A percentile compares a stretch with the other conserved stretches of the same genome.
Evolutionary conservation across 2,113 vertebrate genomes (phyloP).

Genomic region (Stomatorhinus ivindoensis): DNA sequence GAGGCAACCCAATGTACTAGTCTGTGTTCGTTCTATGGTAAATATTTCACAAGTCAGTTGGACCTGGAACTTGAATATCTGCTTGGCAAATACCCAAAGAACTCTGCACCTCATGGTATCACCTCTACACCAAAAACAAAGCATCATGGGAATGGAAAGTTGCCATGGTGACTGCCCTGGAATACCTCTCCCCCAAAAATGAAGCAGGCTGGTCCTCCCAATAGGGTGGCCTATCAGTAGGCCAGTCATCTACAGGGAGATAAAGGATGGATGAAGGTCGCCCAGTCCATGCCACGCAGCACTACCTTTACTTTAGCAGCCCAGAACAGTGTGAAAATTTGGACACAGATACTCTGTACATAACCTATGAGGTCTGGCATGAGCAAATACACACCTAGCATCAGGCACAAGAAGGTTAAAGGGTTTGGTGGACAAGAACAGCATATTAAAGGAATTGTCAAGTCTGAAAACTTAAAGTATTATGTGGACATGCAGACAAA

Average conservation of each 20-base stretch:
- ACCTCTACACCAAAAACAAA: not conserved
- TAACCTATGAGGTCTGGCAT: not conserved
- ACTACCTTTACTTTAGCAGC: not conserved
- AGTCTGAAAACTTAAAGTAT: not conserved
- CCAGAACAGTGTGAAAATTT: not conserved
- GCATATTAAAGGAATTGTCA: not conserved
- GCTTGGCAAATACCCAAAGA: slow-evolving; percentile 5
- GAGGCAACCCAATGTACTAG: not conserved
- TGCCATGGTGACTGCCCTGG: not conserved
- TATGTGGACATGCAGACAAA: not conserved
- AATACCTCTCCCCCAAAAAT: not conserved
- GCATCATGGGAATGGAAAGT: slow-evolving; percentile 1
- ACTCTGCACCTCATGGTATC: not conserved
- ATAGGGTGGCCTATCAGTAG: not conserved
- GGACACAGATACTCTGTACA: not conserved
- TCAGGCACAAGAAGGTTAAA: not conserved
- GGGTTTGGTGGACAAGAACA: not conserved
- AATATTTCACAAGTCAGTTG: slow-evolving; percentile 12
- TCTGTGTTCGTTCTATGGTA: not conserved
- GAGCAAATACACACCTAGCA: not conserved
- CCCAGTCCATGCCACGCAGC: not conserved
- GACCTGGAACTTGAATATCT: not conserved
- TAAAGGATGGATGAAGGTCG: not conserved
- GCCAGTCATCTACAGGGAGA: not conserved
- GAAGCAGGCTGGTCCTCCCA: not conserved